Evolutionary conservation across 2,888 invertebrate genomes (phyloP), one percentile per base, ranked within the genome.

Genomic region (Incurvaria masculella): DNA sequence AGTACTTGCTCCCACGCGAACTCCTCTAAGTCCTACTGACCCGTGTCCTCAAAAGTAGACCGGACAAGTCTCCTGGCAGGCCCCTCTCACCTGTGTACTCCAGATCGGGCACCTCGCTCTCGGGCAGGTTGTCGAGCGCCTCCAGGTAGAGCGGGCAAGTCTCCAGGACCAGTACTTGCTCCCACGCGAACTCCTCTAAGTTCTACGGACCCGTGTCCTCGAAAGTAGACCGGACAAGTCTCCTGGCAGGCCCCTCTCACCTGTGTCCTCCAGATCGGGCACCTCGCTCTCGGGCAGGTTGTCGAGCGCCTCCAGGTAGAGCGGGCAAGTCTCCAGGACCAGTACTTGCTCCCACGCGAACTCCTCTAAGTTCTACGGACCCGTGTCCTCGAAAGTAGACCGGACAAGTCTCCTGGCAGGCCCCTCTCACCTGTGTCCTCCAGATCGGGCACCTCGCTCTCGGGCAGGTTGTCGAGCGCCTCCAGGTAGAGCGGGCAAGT

Each of bases 81-180:
- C n/a, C n/a, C n/a, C n/a, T n/a, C n/a, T n/a, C n/a, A n/a, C n/a
- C n/a, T n/a, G n/a, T n/a, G n/a, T n/a, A n/a, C n/a, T n/a, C n/a
- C 46, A 55, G 44, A 26, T 55, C 55, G n/a, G 55, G 55, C 17
- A 55, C 51, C 10, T 48, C 50, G n/a, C 51, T 51, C 33, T 55
- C 55, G 2, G 51, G 48, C 39, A 55, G 44, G n/a, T 52, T 52
- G 38, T 53, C 53, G 2, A 53, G 51, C 10, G 55, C 55, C 33
- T 52, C 52, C 21, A 51, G 51, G 20, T 49, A 47, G 26, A 50
- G 44, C 5, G 55, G 55, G 21, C 46, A 26, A 1, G 52, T 52
- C 21, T 55, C 55, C 2, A 53, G 55, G 8, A 55, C 46, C n/a
- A n/a, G n/a, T n/a, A n/a, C n/a, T n/a, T n/a, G n/a, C n/a, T n/a